Base-by-base conservation (phyloP, 2,888 invertebrate species). In the Sicus ferrugineus region DNA sequence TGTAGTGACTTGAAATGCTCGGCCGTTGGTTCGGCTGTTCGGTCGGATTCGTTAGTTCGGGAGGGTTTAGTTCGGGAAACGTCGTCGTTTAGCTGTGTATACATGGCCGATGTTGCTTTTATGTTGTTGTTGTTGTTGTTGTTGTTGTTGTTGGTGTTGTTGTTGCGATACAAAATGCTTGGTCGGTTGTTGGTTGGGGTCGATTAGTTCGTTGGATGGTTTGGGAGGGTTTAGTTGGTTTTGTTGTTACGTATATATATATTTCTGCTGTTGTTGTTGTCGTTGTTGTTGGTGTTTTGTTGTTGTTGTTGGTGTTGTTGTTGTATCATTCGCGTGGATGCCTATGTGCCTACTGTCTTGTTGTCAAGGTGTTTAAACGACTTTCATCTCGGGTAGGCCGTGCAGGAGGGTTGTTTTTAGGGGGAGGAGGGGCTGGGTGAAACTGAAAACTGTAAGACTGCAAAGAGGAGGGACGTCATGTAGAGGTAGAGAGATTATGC, bases 101-200 rank as follows among this genome's bases (percentile, higher is more conserved):
- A 19, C 31, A 64, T 52, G 34, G 69, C 42, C 64, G 52, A 52
- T 50, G 58, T 64, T 65, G 42, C 67, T 54, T 16, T 28, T 50
- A 31, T 68, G 59, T 34, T 50, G 16, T 50, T 71, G 54, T 63
- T 63, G 34, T 2, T 64, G 64, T 59, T 70, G 70, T 56, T 63
- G n/a, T 48, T 62, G 69, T 65, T 38, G 52, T 52, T 61, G n/a
- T 2, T 14, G 26, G 61, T 69, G 64, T 34, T 68, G 64, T 66
- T 69, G 59, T 61, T 58, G 46, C n/a, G n/a, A n/a, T 16, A n/a
- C n/a, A n/a, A n/a, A n/a, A n/a, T n/a, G n/a, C n/a, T n/a, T n/a
- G n/a, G n/a, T n/a, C n/a, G n/a, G n/a, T n/a, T n/a, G n/a, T n/a
- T n/a, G n/a, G n/a, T n/a, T n/a, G n/a, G n/a, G n/a, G n/a, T n/a